phyloP scores from a whole-genome alignment of 2,888 invertebrate genomes.

The Caenorhabditis sinica region DNA sequence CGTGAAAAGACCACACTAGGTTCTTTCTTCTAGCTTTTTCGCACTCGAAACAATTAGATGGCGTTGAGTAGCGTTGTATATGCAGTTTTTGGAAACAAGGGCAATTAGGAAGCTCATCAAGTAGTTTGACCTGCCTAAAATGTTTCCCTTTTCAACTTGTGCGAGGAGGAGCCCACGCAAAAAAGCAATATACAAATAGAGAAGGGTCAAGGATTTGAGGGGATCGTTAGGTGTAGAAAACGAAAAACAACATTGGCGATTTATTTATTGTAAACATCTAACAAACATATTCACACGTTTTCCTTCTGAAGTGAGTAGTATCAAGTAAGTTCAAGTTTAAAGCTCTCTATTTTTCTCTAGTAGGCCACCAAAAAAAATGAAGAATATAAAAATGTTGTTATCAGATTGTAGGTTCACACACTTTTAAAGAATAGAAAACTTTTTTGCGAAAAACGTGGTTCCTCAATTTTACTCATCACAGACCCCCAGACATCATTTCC shows the following conservation, averaged over 20 bases:
- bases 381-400: not conserved
- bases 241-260: too few relatives aligned
- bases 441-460: constrained; percentile 11
- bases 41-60: constrained; percentile 58
- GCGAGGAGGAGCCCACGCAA: constrained; percentile 14
- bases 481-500: constrained; percentile 48
- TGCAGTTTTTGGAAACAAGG: constrained; percentile 53
- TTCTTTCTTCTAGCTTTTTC: constrained; percentile 23
- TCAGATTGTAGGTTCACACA: not conserved
- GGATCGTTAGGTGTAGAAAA: not conserved
- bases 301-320: too few relatives aligned
- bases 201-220: not conserved
- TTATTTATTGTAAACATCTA: too few relatives aligned
- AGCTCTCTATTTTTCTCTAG: too few relatives aligned
- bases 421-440: too few relatives aligned
- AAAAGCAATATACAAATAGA: constrained; percentile 41
- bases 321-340: too few relatives aligned
- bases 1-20: not conserved
- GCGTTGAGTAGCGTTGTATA: constrained; percentile 30
- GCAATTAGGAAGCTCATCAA: constrained; percentile 61
- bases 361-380: too few relatives aligned
- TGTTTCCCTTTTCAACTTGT: constrained; percentile 44
- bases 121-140: constrained; percentile 49
- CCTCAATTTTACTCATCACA: constrained; percentile 37
- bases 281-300: too few relatives aligned